These are phyloP conservation scores for Abrostola triplasia DNA, from an alignment of 2,888 invertebrate species.

Conservation along the genomic window DNA sequence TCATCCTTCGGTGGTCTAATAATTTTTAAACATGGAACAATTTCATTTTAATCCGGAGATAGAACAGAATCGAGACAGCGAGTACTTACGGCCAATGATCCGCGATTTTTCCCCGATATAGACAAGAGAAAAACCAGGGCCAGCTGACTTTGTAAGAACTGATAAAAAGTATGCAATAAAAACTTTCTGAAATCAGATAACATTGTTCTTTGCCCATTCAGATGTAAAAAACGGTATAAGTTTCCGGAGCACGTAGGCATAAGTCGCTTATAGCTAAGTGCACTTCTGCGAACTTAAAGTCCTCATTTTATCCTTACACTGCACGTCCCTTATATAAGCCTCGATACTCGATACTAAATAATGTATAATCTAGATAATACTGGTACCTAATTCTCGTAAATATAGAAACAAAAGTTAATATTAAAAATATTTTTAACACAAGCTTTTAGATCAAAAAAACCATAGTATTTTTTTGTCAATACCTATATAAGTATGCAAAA, in stretches of 20 bases:
- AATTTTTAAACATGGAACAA: neutral
- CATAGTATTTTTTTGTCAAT: no score
- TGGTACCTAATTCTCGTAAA: slow-evolving; percentile 4
- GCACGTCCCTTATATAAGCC: no score
- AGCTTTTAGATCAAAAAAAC: no score
- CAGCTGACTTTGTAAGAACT: slow-evolving; percentile 9
- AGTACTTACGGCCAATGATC: neutral
- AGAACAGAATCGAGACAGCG: slow-evolving; percentile 3
- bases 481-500: no score
- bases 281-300: slow-evolving; percentile 4
- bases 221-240: slow-evolving; percentile 37
- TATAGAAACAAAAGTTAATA: neutral
- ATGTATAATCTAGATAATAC: no score
- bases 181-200: slow-evolving; percentile 28
- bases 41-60: neutral
- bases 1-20: no score
- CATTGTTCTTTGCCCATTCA: slow-evolving; percentile 7
- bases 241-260: slow-evolving; percentile 12
- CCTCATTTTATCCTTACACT: no score
- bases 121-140: slow-evolving; percentile 10
- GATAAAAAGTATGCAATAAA: slow-evolving; percentile 30
- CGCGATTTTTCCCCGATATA: slow-evolving; percentile 9
- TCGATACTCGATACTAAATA: no score
- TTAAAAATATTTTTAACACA: no score
- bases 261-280: slow-evolving; percentile 24